Evolutionary conservation across 2,113 vertebrate species (phyloP).

Genomic region (Tapirus terrestris): DNA sequence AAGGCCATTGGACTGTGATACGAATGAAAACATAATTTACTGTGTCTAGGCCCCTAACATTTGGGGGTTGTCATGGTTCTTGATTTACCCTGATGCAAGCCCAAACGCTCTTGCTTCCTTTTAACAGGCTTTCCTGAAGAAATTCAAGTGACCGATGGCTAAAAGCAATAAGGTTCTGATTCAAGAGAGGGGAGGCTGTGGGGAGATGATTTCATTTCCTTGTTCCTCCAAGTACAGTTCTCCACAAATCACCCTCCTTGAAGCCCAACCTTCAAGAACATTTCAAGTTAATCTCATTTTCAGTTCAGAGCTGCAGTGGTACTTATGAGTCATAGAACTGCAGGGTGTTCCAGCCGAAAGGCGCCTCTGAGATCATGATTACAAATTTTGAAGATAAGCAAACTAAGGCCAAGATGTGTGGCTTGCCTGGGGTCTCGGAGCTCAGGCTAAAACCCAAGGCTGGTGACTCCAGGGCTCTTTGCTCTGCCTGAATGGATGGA

Average conservation of each 20-base stretch:
- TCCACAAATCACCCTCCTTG: neutral
- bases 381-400: neutral
- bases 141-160: neutral
- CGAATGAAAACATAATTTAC: neutral
- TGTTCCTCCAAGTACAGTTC: neutral
- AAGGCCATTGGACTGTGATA: neutral
- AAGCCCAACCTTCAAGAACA: neutral
- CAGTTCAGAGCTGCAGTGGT: neutral
- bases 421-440: neutral
- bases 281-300: slow-evolving; percentile 4
- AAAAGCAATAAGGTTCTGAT: neutral
- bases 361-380: neutral
- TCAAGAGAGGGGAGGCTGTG: neutral
- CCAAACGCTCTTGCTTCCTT: neutral
- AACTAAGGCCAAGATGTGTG: neutral
- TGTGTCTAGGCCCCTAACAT: neutral
- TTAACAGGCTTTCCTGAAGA: neutral
- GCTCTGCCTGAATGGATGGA: neutral
- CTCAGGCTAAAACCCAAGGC: neutral
- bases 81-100: neutral
- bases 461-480: neutral
- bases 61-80: neutral
- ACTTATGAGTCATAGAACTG: neutral
- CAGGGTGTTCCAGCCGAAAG: neutral
- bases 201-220: neutral